Percentiles rank a stretch among this genome's conserved stretches.
Evolutionary conservation across 64 coral and sea anemone species (phyloP).

Genomic region (Montipora cactus): DNA sequence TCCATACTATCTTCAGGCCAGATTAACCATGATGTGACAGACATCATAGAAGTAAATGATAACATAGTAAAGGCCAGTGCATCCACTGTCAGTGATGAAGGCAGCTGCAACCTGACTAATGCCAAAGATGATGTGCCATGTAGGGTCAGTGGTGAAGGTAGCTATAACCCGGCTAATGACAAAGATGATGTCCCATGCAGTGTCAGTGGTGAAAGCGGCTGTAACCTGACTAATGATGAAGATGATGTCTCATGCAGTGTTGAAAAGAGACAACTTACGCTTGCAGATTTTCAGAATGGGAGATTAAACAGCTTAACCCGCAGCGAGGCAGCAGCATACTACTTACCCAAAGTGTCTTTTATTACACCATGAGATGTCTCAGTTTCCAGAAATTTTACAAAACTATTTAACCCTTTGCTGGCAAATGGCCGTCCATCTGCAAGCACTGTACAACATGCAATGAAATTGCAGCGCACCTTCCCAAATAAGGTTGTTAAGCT

Average conservation of each 20-base stretch:
- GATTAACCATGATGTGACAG: not conserved
- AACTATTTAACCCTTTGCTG: not conserved
- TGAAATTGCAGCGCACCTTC: no score
- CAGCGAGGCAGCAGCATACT: not conserved
- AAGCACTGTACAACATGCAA: not conserved
- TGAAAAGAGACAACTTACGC: not conserved
- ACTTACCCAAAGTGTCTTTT: not conserved
- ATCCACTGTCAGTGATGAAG: no score
- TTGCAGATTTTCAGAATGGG: slow-evolving; percentile 3
- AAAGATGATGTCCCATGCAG: not conserved
- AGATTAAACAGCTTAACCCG: slow-evolving; percentile 11
- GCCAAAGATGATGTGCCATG: no score
- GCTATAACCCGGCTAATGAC: not conserved
- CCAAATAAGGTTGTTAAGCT: not conserved
- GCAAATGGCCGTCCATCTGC: not conserved
- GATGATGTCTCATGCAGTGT: not conserved
- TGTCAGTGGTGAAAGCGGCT: no score
- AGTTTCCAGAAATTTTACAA: not conserved
- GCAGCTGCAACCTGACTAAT: no score
- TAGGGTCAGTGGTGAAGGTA: not conserved
- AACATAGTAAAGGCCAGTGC: no score
- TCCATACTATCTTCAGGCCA: not conserved
- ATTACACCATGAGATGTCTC: not conserved
- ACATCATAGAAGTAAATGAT: no score
- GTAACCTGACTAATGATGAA: not conserved